Evolutionary conservation across 2,888 invertebrate genomes (phyloP).

Genomic region (Mamestra brassicae): DNA sequence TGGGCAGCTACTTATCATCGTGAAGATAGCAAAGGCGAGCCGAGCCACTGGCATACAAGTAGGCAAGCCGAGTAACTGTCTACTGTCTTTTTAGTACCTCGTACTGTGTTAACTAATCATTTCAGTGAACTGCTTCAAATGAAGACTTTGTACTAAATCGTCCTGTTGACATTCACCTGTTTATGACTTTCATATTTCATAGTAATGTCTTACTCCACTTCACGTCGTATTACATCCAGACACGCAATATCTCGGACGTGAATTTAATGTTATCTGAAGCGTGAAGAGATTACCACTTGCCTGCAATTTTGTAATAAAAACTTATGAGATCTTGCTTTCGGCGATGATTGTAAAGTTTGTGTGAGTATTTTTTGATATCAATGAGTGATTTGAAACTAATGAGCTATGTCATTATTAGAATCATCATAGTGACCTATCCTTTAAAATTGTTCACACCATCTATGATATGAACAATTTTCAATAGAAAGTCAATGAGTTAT

Average conservation of each 20-base stretch:
- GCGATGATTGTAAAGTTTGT: background rate
- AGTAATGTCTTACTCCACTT: conserved; percentile 15
- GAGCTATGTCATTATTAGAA: background rate
- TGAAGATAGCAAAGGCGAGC: no score
- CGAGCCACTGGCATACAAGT: no score
- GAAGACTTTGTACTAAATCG: background rate
- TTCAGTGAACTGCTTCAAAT: background rate
- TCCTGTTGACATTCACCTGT: background rate
- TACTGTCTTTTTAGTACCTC: no score
- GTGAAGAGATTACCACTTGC: conserved; percentile 26
- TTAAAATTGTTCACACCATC: no score
- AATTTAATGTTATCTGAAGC: conserved; percentile 39
- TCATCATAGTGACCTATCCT: no score
- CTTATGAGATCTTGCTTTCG: conserved; percentile 18
- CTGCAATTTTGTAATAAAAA: conserved; percentile 32
- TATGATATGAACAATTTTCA: background rate
- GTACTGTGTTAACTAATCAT: no score
- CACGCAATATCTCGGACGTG: conserved; percentile 43
- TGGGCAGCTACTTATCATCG: no score
- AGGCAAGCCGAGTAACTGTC: no score
- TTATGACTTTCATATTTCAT: conserved; percentile 29
- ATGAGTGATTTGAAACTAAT: background rate
- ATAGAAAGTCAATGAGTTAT: background rate
- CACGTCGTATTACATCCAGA: conserved; percentile 16
- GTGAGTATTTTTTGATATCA: background rate